Conservation (phyloP, 2,797 vertebrate genomes). For the Helostoma temminkii region DNA sequence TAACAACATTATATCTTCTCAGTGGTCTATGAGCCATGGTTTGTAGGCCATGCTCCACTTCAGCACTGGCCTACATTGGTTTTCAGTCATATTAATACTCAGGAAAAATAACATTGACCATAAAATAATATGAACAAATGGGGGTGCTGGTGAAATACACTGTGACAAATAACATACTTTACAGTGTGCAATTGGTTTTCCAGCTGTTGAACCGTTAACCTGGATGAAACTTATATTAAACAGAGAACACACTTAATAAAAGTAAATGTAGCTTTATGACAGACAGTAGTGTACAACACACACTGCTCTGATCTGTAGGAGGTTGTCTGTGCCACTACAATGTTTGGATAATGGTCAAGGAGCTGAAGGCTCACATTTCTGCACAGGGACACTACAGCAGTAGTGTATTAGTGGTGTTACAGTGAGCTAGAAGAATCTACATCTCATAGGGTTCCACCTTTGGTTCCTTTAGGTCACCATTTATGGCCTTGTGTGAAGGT, state of each 20-base stretch:
- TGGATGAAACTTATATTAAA: background rate
- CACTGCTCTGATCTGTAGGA: too few relatives aligned
- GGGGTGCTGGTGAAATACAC: too few relatives aligned
- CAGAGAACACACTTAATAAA: background rate
- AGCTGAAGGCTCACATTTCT: too few relatives aligned
- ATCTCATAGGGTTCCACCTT: conserved; percentile 1
- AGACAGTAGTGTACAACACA: too few relatives aligned
- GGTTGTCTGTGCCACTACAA: too few relatives aligned
- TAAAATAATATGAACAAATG: too few relatives aligned
- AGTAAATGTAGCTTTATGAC: background rate
- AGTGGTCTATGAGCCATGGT: conserved; percentile 39
- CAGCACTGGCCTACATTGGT: conserved; percentile 51
- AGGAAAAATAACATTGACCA: too few relatives aligned
- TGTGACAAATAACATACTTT: too few relatives aligned
- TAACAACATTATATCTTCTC: conserved; percentile 27
- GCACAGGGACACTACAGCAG: background rate
- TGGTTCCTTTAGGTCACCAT: background rate
- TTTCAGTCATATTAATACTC: conserved; percentile 31
- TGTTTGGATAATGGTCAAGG: too few relatives aligned
- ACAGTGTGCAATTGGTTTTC: background rate
- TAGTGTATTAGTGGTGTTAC: background rate
- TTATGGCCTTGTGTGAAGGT: background rate
- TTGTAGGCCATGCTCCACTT: conserved; percentile 67
- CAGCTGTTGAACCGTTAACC: background rate
- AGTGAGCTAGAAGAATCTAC: background rate